Base-by-base conservation (phyloP, 2,113 vertebrate species). In the Indri indri region DNA sequence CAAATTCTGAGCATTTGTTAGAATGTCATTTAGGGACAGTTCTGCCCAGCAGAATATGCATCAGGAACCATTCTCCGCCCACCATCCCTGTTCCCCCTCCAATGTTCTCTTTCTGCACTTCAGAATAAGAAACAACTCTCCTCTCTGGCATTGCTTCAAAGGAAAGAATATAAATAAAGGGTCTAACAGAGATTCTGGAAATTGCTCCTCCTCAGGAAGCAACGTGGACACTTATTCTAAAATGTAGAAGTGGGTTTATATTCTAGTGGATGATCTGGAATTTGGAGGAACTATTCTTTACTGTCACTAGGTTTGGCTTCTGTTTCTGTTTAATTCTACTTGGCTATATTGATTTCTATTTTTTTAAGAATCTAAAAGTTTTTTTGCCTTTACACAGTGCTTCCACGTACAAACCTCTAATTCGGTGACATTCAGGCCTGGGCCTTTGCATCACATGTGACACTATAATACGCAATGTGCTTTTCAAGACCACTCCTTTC, bases 271-370 rank as follows among this genome's bases (percentile, higher is more conserved):
- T 47, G n/a, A 9, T 45, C 50, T 83, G 61, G 50, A 76, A 83
- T 57, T 66, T 45, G 80, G 42, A 84, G 45, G 63, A 70, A 74
- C 14, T n/a, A 73, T 91, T 91, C 82, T 77, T 94, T 66, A 85
- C 8, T 81, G 52, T 52, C 79, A 82, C 27, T 70, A 89, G 12
- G 37, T 91, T 86, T 95, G n/a, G 34, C 32, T 80, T 96, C 47
- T 90, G 57, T 20, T 71, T 97, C 86, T 76, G 17, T 18, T 94
- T 74, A 57, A 79, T 84, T 96, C 79, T 90, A 80, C 65, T 87
- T 74, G 66, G 50, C 68, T 82, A 30, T 66, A 9, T 79, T 17
- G 9, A 59, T 66, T 32, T 42, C 40, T 47, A 50, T 76, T 42
- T 66, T 50, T 45, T 45, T 4, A 66, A 80, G 61, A 91, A 74